Percentiles rank a stretch among this genome's conserved stretches.
These are phyloP conservation scores for Mycetomoellerius zeteki DNA, from an alignment of 1,140 invertebrate genomes.

Conservation along the genomic window DNA sequence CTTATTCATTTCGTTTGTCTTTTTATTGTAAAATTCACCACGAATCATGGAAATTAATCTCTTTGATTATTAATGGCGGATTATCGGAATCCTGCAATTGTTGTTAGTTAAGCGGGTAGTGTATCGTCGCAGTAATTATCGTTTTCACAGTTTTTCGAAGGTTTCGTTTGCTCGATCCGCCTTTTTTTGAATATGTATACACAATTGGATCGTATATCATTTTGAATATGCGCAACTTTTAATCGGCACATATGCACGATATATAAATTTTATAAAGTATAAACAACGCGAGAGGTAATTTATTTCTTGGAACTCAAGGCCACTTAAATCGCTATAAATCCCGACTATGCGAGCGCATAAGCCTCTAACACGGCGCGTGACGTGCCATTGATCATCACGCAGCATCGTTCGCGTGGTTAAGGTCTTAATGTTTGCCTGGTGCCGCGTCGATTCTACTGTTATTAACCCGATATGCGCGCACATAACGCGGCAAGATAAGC, in stretches of 20 bases:
- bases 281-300: constrained; percentile 12
- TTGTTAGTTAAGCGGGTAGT: not conserved
- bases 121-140: not conserved
- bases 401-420: constrained; percentile 58
- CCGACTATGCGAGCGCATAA: constrained; percentile 49
- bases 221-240: not conserved
- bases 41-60: constrained; percentile 13
- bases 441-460: constrained; percentile 36
- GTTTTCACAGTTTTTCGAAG: not conserved
- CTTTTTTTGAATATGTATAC: not conserved
- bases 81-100: not conserved
- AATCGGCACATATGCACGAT: not conserved
- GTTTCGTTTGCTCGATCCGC: not conserved
- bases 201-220: not conserved
- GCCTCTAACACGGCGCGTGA: constrained; percentile 56
- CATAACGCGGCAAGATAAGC: constrained; percentile 17
- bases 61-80: not conserved
- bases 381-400: constrained; percentile 65
- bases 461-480: constrained; percentile 24
- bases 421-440: constrained; percentile 54
- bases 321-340: constrained; percentile 67
- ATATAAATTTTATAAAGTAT: not conserved
- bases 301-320: constrained; percentile 58
- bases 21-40: constrained; percentile 3
- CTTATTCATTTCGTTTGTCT: not conserved